Conservation (phyloP, 2,113 vertebrate genomes). For the Phalacrocorax aristotelis region DNA sequence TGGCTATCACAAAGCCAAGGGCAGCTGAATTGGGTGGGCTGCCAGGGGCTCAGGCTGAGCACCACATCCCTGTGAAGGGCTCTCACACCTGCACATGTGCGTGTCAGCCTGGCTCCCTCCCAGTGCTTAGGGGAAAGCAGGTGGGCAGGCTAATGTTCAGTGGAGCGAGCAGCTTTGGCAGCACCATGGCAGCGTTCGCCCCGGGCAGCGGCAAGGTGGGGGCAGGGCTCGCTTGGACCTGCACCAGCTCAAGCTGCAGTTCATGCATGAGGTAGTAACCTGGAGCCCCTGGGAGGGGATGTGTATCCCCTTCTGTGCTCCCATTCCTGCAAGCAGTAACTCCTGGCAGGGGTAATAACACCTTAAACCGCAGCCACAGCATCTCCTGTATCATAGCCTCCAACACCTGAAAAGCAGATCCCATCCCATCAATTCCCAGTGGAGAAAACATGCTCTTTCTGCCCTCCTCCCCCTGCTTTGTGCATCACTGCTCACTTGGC, state of each 20-base stretch:
- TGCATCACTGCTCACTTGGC: neutral
- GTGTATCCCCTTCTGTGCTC: neutral
- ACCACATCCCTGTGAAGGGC: neutral
- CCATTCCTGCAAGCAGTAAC: neutral
- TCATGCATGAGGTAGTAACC: neutral
- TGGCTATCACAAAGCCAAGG: neutral
- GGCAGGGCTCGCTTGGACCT: neutral
- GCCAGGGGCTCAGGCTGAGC: neutral
- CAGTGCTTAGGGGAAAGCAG: neutral
- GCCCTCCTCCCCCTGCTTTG: neutral
- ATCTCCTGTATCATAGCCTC: neutral
- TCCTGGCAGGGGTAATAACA: neutral
- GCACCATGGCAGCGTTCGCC: neutral
- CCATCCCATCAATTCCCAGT: neutral
- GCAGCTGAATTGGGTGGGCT: neutral
- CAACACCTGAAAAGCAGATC: neutral
- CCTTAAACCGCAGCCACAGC: neutral
- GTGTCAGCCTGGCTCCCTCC: neutral
- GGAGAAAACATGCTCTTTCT: neutral
- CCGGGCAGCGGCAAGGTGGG: fast-evolving
- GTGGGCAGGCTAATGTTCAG: neutral
- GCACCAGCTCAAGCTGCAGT: neutral
- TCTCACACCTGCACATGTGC: neutral
- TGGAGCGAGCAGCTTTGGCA: neutral
- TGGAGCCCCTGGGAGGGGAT: fast-evolving